Evolutionary conservation across 2,888 invertebrate species (phyloP).

Genomic region (Morpho helenor): DNA sequence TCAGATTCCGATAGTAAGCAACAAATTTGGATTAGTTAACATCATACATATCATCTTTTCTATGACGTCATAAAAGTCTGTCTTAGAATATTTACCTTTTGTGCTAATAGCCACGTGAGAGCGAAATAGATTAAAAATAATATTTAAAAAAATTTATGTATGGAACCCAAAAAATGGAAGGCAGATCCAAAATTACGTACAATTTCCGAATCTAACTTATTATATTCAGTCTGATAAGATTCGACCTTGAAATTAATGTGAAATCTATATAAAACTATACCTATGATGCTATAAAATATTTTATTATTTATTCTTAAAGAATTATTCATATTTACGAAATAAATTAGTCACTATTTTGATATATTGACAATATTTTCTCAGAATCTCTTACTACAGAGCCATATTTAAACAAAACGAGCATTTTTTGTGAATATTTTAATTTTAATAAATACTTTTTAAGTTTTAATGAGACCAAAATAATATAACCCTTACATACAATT

Average conservation of each 20-base stretch:
- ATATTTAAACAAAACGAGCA: slow-evolving; percentile 1
- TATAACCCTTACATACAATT: too few species aligned
- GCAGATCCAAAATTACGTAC: not conserved
- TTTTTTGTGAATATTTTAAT: too few species aligned
- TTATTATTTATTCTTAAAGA: not conserved
- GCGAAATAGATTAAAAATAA: too few species aligned
- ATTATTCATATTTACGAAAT: slow-evolving; percentile 3
- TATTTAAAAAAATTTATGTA: too few species aligned
- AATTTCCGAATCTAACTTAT: slow-evolving; percentile 11
- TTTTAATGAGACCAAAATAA: too few species aligned
- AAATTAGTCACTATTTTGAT: slow-evolving; percentile 2
- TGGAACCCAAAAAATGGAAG: not conserved
- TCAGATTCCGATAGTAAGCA: too few species aligned
- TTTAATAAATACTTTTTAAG: too few species aligned
- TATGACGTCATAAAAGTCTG: too few species aligned
- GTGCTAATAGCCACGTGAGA: too few species aligned
- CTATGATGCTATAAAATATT: slow-evolving; percentile 5
- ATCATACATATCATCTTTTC: too few species aligned
- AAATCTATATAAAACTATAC: slow-evolving; percentile 8
- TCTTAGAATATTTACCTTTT: too few species aligned
- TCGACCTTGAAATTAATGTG: slow-evolving; percentile 14
- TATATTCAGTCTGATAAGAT: slow-evolving; percentile 22
- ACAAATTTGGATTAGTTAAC: too few species aligned
- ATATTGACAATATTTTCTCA: slow-evolving; percentile 9
- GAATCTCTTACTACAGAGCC: slow-evolving; percentile 4